Base-by-base conservation (phyloP, 2,797 vertebrate genomes). In the Chelonia mydas region DNA sequence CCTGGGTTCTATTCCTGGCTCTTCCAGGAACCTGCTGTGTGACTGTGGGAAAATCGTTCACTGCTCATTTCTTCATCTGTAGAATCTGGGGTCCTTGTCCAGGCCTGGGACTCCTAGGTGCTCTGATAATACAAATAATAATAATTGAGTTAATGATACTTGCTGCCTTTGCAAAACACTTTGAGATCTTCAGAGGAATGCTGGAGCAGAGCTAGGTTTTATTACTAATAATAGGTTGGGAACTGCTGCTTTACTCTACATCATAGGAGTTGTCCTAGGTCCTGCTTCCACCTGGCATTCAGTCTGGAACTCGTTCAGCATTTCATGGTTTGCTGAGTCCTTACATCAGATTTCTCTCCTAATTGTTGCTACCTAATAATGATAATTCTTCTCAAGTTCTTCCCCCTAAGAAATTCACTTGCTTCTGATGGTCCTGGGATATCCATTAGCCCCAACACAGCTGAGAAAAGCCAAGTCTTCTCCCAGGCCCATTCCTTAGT, bases 251-350 rank as follows among this genome's bases (percentile, higher is more conserved):
- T n/a, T 65, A 65, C 31, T n/a, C 19, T 65, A 65, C 16, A 3
- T 37, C 11, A 37, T 25, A 41, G 8, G 68, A 72, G n/a, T 37
- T n/a, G 33, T n/a, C 61, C 16, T 37, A 41, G 65, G n/a, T 23
- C 33, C 6, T n/a, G 61, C 16, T 65, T 65, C 61, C 33, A n/a
- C 31, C n/a, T 65, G 28, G 28, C 59, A 31, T 61, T 61, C 65
- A 90, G 21, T 65, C 51, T 81, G n/a, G 57, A 89, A 89, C 23
- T 54, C 3, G 72, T 89, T 94, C 37, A 90, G 50, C 17, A 77
- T 31, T 3, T 78, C 53, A 37, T 7, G 19, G n/a, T 92, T n/a
- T 33, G 1, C 65, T 95, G 45, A 90, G 23, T 45, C 74, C 23
- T 89, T 41, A 74, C 19, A 11, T 53, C 45, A 0, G 0, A 77